These are phyloP conservation scores for Nasonia vitripennis DNA, from an alignment of 1,140 invertebrate species.

Conservation along the genomic window DNA sequence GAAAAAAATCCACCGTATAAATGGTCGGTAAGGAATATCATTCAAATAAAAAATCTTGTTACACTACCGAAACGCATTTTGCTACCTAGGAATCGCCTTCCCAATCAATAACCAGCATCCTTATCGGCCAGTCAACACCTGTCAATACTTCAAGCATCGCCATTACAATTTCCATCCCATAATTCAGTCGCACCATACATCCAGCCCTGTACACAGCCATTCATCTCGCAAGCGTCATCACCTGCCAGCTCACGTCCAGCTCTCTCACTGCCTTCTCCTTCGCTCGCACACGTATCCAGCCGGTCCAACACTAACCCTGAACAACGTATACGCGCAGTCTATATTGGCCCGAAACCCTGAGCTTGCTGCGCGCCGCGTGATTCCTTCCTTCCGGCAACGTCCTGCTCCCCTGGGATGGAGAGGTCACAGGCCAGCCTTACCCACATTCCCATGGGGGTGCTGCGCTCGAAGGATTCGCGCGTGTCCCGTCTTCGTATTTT, in stretches of 20 bases:
- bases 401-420: conserved; percentile 73
- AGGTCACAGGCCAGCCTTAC: conserved; percentile 74
- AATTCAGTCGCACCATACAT: no score
- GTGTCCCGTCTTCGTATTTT: background rate
- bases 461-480: conserved; percentile 31
- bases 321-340: background rate
- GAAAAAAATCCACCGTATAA: no score
- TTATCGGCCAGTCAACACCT: no score
- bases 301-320: background rate
- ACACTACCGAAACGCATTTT: no score
- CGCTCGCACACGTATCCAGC: no score
- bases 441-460: conserved; percentile 70
- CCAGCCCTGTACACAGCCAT: no score
- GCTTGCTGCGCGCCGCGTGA: conserved; percentile 12
- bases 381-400: conserved; percentile 51
- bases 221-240: background rate
- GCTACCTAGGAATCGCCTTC: no score
- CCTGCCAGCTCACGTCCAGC: background rate
- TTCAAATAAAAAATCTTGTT: no score
- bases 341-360: background rate
- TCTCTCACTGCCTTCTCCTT: background rate
- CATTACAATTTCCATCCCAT: no score
- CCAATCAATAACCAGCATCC: no score
- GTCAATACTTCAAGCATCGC: no score
- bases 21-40: no score